Conservation (phyloP, 2,113 vertebrate species). For the Charina bottae region DNA sequence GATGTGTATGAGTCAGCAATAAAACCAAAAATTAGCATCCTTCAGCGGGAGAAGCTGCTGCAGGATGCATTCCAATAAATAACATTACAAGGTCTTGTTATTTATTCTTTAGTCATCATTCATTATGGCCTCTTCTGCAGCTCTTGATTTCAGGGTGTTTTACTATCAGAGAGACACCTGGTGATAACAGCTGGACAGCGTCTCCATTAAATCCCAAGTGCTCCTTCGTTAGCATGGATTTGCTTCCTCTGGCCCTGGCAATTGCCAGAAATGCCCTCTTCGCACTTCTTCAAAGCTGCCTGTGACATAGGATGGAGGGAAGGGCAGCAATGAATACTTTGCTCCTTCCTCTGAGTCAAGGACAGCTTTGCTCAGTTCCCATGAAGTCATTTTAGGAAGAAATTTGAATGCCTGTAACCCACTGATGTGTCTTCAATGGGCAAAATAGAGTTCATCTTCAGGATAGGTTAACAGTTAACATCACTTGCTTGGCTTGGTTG, state of each 20-base stretch:
- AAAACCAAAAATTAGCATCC: slow-evolving; percentile 9
- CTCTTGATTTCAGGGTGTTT: slow-evolving; percentile 13
- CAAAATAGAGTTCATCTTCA: neutral
- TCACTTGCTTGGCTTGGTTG: too few species aligned
- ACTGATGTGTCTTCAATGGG: neutral
- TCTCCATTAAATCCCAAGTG: slow-evolving; percentile 7
- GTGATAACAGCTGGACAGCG: slow-evolving; percentile 20
- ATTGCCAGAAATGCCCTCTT: accelerated
- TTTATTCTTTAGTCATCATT: slow-evolving; percentile 13
- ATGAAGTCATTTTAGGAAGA: neutral
- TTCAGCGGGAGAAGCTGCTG: slow-evolving; percentile 20
- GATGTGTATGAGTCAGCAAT: slow-evolving; percentile 29
- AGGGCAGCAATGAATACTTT: neutral
- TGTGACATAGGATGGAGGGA: neutral
- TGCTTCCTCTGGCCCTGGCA: neutral
- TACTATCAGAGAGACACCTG: neutral
- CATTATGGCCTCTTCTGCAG: slow-evolving; percentile 9
- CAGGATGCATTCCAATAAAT: slow-evolving; percentile 25
- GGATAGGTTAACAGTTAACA: neutral
- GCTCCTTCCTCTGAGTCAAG: neutral
- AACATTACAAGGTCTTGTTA: neutral
- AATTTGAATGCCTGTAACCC: neutral
- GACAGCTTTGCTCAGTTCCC: neutral
- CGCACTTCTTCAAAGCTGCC: neutral
- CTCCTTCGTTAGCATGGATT: neutral